Evolutionary conservation across 2,113 vertebrate species (phyloP).

Genomic region (Pachyramphus minor): DNA sequence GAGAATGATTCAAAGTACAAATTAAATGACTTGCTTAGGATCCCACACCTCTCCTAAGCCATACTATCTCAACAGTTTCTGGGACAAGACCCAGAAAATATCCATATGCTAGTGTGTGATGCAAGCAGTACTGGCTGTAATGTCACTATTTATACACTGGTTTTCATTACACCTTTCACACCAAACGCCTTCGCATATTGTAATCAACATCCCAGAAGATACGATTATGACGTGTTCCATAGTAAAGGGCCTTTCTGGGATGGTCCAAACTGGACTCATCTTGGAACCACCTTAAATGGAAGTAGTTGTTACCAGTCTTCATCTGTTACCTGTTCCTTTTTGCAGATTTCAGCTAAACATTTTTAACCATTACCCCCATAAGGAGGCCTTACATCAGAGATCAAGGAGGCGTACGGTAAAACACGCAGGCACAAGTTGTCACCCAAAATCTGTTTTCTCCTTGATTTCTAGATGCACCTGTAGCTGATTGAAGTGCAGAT

Average conservation of each 20-base stretch:
- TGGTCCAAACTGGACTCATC: neutral
- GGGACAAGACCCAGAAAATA: slow-evolving; percentile 6
- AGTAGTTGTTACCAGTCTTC: neutral
- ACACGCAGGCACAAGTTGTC: neutral
- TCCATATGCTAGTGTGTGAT: neutral
- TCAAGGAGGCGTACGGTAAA: neutral
- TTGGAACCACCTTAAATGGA: neutral
- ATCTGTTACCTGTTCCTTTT: neutral
- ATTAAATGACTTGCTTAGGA: neutral
- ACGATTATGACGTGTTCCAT: neutral
- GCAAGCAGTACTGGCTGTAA: neutral
- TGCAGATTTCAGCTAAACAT: neutral
- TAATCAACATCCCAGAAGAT: neutral
- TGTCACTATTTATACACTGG: neutral
- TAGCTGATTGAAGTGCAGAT: neutral
- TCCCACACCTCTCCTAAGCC: neutral
- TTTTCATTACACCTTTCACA: neutral
- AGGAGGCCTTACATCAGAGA: neutral
- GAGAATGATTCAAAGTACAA: neutral
- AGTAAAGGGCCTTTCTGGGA: neutral
- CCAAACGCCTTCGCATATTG: neutral
- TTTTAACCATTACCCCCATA: neutral
- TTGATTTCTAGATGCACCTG: neutral
- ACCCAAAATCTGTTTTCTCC: neutral
- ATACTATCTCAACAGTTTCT: neutral